These are phyloP conservation scores for Diacarnus erythraeanus DNA, from an alignment of 37 sponge, comb jelly and placozoan genomes.

Conservation along the genomic window DNA sequence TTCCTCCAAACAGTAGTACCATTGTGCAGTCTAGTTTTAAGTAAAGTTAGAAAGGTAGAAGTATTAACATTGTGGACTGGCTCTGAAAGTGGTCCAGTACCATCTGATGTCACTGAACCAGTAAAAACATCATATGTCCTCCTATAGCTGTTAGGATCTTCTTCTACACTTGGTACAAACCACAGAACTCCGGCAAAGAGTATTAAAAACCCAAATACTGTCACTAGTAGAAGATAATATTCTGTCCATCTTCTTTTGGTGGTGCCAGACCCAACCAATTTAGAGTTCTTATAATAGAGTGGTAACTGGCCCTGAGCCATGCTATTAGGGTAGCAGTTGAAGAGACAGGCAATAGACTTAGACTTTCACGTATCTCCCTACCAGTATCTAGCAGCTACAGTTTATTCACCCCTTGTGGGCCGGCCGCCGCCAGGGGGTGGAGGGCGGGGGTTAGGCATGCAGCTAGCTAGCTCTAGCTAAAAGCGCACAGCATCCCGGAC, in stretches of 20 bases:
- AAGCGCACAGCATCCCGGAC: no score
- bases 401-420: no score
- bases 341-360: background rate
- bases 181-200: conserved; percentile 34
- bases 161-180: conserved; percentile 37
- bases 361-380: no score
- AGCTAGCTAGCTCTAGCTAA: no score
- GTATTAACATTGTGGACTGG: no score
- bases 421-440: no score
- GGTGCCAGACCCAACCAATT: background rate
- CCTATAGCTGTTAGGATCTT: conserved; percentile 5
- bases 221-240: conserved; percentile 28
- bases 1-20: no score
- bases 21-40: no score
- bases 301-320: conserved; percentile 37
- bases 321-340: background rate
- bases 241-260: conserved; percentile 37
- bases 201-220: conserved; percentile 38
- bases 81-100: background rate
- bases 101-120: background rate
- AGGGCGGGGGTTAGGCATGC: no score
- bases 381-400: no score
- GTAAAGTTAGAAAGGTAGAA: no score
- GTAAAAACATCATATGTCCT: conserved; percentile 23
- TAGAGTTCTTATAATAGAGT: conserved; percentile 45